These are phyloP conservation scores for Adela reaumurella DNA, from an alignment of 2,888 invertebrate genomes.

Conservation along the genomic window DNA sequence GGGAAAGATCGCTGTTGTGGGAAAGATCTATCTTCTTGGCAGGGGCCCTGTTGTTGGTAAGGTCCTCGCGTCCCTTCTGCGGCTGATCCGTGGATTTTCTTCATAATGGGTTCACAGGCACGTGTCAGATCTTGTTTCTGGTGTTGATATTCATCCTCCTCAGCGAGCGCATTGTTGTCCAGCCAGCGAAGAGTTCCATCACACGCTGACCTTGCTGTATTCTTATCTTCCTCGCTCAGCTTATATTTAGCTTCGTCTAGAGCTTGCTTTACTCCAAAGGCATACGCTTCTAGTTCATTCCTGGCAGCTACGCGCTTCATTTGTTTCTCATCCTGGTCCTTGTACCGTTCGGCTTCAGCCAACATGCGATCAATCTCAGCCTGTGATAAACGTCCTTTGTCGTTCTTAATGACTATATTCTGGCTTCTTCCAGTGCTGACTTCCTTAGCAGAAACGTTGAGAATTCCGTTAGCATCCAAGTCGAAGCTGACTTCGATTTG, in stretches of 20 bases:
- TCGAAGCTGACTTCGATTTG: too few relatives aligned
- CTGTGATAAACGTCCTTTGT: slow-evolving; percentile 75
- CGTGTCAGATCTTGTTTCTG: slow-evolving; percentile 30
- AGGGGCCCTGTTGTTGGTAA: too few relatives aligned
- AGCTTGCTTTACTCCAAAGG: slow-evolving; percentile 65
- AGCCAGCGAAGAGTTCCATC: slow-evolving; percentile 63
- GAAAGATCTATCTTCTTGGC: too few relatives aligned
- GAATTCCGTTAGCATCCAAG: slow-evolving; percentile 76
- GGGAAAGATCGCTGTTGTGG: too few relatives aligned
- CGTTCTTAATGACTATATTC: too few relatives aligned
- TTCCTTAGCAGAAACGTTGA: slow-evolving; percentile 77
- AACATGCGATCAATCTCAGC: slow-evolving; percentile 64
- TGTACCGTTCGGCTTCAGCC: too few relatives aligned
- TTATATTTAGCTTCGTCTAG: slow-evolving; percentile 56
- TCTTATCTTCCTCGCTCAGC: slow-evolving; percentile 57
- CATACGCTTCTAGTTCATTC: slow-evolving; percentile 68
- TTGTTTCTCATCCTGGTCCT: slow-evolving; percentile 66
- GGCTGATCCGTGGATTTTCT: slow-evolving; percentile 38
- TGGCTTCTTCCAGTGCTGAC: too few relatives aligned
- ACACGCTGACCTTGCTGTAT: slow-evolving; percentile 44
- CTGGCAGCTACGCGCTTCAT: slow-evolving; percentile 62
- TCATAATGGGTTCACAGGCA: slow-evolving; percentile 55
- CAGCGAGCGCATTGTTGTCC: slow-evolving; percentile 63
- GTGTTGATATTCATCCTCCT: slow-evolving; percentile 64
- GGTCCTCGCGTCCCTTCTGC: slow-evolving; percentile 42